These are phyloP conservation scores for Oxygymnocypris stewartii DNA, from an alignment of 2,113 vertebrate species.

Conservation along the genomic window DNA sequence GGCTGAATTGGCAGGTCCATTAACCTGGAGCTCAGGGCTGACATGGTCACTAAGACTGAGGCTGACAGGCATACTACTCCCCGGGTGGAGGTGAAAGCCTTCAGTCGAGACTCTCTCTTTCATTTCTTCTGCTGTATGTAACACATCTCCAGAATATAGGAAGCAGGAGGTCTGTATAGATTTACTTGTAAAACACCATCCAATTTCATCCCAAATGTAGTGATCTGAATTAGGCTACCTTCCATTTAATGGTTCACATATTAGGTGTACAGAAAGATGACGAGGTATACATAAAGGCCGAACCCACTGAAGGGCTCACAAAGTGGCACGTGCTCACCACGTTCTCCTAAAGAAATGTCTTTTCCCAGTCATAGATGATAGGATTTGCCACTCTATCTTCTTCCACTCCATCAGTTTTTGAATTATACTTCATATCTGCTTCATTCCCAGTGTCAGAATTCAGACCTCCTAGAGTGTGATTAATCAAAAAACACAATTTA, in stretches of 20 bases:
- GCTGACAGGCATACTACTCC: constrained; percentile 63
- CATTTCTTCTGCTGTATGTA: constrained; percentile 8
- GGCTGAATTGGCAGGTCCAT: constrained; percentile 73
- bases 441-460: background rate
- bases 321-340: background rate
- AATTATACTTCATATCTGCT: constrained; percentile 1
- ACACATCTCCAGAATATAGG: constrained; percentile 7
- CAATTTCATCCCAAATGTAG: background rate
- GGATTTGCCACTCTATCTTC: background rate
- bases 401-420: constrained; percentile 18
- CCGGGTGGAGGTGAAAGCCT: constrained; percentile 33
- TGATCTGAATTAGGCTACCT: background rate
- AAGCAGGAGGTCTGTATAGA: background rate
- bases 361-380: constrained; percentile 12
- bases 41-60: constrained; percentile 40
- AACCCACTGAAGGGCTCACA: background rate
- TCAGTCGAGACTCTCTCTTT: constrained; percentile 24
- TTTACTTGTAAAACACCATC: background rate
- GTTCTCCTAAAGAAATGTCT: background rate
- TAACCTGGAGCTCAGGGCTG: constrained; percentile 66
- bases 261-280: background rate
- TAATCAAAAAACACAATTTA: constrained; percentile 25
- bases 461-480: background rate
- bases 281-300: background rate
- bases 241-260: constrained; percentile 23